phyloP scores from a whole-genome alignment of 2,113 vertebrate genomes.

The Dipodomys spectabilis region DNA sequence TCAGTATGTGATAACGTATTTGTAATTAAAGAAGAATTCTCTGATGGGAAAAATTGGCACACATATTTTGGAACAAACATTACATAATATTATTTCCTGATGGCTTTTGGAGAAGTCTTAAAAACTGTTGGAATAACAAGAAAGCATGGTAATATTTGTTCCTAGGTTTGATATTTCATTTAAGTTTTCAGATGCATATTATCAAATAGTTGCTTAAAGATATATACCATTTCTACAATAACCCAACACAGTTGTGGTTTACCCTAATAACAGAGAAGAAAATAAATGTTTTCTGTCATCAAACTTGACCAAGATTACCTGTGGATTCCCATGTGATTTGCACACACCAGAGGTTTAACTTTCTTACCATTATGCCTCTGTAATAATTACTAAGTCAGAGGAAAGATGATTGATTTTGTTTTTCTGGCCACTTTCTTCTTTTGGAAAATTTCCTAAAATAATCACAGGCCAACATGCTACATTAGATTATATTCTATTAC shows the following conservation, averaged over 20 bases:
- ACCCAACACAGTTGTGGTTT: neutral
- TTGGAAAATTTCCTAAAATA: neutral
- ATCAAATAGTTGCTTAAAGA: neutral
- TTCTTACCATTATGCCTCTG: neutral
- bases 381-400: neutral
- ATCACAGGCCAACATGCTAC: neutral
- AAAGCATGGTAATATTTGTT: neutral
- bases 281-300: neutral
- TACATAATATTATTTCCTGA: constrained; percentile 15
- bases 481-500: neutral
- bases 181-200: constrained; percentile 7
- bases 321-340: neutral
- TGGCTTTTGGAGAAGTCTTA: constrained; percentile 6
- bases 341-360: neutral
- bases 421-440: neutral
- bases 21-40: constrained; percentile 68
- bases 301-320: neutral
- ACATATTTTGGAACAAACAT: constrained; percentile 51
- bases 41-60: constrained; percentile 8
- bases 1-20: constrained; percentile 52
- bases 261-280: neutral
- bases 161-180: neutral
- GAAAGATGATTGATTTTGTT: neutral
- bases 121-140: neutral
- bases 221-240: neutral